Conservation (phyloP, 2,888 invertebrate genomes). For the Eupithecia vulgata region DNA sequence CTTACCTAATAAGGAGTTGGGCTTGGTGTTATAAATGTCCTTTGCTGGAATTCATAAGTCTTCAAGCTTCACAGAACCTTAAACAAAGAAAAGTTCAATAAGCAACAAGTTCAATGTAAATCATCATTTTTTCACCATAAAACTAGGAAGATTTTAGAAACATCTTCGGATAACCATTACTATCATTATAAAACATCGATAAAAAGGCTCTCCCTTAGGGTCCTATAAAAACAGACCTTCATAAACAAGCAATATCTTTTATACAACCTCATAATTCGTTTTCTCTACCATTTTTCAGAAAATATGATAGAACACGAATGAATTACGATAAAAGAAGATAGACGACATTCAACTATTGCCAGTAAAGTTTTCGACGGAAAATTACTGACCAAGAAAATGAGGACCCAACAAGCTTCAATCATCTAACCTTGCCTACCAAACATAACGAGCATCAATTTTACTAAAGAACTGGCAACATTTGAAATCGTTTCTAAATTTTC, state of each 20-base stretch:
- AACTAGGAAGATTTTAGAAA: slow-evolving; percentile 60
- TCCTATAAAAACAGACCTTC: slow-evolving; percentile 74
- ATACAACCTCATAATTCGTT: slow-evolving; percentile 69
- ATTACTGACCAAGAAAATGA: slow-evolving; percentile 27
- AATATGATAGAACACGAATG: slow-evolving; percentile 54
- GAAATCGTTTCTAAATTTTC: slow-evolving; percentile 34
- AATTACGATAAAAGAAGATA: slow-evolving; percentile 41
- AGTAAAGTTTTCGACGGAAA: slow-evolving; percentile 30
- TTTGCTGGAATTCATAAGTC: slow-evolving; percentile 64
- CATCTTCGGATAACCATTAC: slow-evolving; percentile 68
- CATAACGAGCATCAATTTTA: slow-evolving; percentile 14
- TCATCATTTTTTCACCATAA: slow-evolving; percentile 6
- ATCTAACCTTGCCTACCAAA: slow-evolving; percentile 4
- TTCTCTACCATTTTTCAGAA: slow-evolving; percentile 59
- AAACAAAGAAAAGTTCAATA: slow-evolving; percentile 61
- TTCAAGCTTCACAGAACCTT: slow-evolving; percentile 59
- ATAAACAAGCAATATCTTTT: slow-evolving; percentile 79
- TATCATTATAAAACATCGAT: slow-evolving; percentile 69
- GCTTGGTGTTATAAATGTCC: slow-evolving; percentile 75
- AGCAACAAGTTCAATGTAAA: slow-evolving; percentile 25
- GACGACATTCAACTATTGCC: slow-evolving; percentile 33
- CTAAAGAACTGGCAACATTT: slow-evolving; percentile 6
- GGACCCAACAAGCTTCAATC: slow-evolving; percentile 19
- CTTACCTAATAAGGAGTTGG: slow-evolving; percentile 74
- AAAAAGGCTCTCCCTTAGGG: slow-evolving; percentile 68